Evolutionary conservation across 2,113 vertebrate genomes (phyloP).

Genomic region (Ictalurus furcatus): DNA sequence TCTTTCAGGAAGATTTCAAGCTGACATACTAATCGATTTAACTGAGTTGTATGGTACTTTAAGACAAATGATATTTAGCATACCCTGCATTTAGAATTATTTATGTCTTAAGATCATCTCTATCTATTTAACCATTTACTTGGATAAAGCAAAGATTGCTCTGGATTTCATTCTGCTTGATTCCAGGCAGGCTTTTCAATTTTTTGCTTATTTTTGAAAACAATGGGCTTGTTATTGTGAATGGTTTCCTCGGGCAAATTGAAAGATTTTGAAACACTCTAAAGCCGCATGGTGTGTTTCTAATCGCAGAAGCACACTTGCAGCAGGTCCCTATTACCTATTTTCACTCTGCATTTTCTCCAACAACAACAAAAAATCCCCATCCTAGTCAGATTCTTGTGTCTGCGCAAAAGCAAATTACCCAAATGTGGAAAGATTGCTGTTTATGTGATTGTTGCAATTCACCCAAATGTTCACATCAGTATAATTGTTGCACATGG

Average conservation of each 20-base stretch:
- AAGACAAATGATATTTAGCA: conserved; percentile 8
- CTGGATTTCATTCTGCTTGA: conserved; percentile 51
- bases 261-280: conserved; percentile 52
- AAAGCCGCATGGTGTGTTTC: conserved; percentile 57
- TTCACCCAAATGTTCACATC: conserved; percentile 7
- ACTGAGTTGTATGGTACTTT: neutral
- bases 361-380: conserved; percentile 7
- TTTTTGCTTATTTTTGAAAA: conserved; percentile 52
- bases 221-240: conserved; percentile 66
- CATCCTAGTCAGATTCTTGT: conserved; percentile 17
- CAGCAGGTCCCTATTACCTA: conserved; percentile 63
- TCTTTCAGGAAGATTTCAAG: neutral
- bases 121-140: conserved; percentile 34
- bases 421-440: neutral
- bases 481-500: conserved; percentile 12
- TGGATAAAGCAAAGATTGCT: conserved; percentile 18
- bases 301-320: conserved; percentile 56
- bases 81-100: conserved; percentile 22
- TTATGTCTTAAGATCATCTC: conserved; percentile 23
- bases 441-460: conserved; percentile 26
- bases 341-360: conserved; percentile 43
- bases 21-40: neutral
- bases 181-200: conserved; percentile 46
- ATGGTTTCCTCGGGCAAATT: conserved; percentile 52
- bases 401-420: conserved; percentile 3